Conservation (phyloP, 2,888 invertebrate species). For the Tetragonisca angustula region DNA sequence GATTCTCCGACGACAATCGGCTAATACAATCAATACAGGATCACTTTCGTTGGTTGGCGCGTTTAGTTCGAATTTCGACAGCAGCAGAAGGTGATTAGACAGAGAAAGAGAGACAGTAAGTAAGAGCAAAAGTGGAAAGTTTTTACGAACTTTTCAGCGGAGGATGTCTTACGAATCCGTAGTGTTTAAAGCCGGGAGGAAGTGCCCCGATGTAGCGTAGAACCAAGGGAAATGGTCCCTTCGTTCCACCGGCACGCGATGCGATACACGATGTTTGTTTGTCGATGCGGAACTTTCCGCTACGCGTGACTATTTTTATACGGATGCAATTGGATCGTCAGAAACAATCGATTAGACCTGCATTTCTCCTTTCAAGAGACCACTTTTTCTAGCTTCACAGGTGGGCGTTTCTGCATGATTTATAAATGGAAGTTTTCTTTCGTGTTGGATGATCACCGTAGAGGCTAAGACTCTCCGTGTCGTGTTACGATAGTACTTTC, state of each 20-base stretch:
- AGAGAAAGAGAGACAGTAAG: too few relatives aligned
- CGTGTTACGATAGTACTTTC: too few relatives aligned
- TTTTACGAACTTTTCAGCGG: too few relatives aligned
- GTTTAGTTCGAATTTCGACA: not conserved
- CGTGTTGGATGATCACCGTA: not conserved
- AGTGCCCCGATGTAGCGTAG: not conserved
- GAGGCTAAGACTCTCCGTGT: too few relatives aligned
- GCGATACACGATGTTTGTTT: not conserved
- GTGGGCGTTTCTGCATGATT: not conserved
- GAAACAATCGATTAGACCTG: not conserved
- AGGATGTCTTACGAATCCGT: not conserved
- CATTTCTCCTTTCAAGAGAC: not conserved
- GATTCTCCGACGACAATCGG: not conserved
- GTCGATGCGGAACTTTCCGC: not conserved
- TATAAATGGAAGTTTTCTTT: slow-evolving; percentile 2
- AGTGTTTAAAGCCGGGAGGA: not conserved
- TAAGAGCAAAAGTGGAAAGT: too few relatives aligned
- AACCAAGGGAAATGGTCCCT: not conserved
- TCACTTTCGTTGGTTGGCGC: not conserved
- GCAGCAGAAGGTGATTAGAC: not conserved
- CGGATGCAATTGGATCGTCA: not conserved
- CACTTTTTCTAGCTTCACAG: not conserved
- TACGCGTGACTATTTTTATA: not conserved
- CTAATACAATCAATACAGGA: too few relatives aligned
- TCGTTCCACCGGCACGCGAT: not conserved